phyloP scores from a whole-genome alignment of 2,888 invertebrate genomes.

The Cosmia trapezina region DNA sequence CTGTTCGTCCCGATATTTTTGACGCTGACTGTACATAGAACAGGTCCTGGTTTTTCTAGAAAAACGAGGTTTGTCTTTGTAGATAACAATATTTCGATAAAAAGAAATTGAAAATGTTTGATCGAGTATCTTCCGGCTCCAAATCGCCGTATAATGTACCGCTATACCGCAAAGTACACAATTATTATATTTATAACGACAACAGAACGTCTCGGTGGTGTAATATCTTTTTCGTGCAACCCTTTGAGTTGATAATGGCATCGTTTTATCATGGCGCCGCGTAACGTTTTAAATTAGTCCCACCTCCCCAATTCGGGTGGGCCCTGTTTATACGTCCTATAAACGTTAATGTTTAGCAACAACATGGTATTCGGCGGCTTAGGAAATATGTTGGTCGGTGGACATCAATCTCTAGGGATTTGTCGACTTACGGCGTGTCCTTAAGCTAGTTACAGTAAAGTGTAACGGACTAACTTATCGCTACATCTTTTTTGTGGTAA shows the following conservation, averaged over 20 bases:
- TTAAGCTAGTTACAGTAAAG: constrained; percentile 56
- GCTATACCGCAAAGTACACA: constrained; percentile 43
- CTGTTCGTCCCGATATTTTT: too few relatives aligned
- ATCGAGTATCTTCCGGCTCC: constrained; percentile 9
- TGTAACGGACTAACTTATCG: constrained; percentile 35
- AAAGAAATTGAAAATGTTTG: not conserved
- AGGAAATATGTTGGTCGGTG: constrained; percentile 60
- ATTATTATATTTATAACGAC: constrained; percentile 65
- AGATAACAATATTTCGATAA: not conserved
- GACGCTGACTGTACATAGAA: too few relatives aligned
- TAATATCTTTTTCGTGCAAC: constrained; percentile 69
- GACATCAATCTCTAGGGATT: constrained; percentile 76
- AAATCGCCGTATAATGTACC: constrained; percentile 20
- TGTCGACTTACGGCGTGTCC: constrained; percentile 63
- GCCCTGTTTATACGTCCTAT: constrained; percentile 73
- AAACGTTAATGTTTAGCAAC: constrained; percentile 72
- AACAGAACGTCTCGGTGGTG: constrained; percentile 61
- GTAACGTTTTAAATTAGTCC: constrained; percentile 76
- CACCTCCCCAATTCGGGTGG: constrained; percentile 72
- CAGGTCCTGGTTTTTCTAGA: not conserved
- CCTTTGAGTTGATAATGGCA: constrained; percentile 72
- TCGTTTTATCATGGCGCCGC: constrained; percentile 72
- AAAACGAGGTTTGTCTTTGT: not conserved
- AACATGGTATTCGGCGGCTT: constrained; percentile 62
- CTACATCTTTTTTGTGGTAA: constrained; percentile 44